These are phyloP conservation scores for Cheilosia vulpina DNA, from an alignment of 2,888 invertebrate genomes.

Conservation along the genomic window DNA sequence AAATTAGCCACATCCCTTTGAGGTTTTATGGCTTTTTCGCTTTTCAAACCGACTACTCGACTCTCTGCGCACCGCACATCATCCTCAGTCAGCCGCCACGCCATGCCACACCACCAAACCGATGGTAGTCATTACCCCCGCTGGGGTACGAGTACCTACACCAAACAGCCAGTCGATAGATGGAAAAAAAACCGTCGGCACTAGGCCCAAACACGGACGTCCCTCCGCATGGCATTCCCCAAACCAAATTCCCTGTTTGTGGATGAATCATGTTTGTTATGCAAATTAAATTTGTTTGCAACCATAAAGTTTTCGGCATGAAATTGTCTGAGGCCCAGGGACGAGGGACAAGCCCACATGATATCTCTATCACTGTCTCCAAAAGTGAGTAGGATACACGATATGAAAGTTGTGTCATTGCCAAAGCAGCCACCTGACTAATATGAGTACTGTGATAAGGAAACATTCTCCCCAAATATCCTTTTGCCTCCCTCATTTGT, in stretches of 20 bases:
- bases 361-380: conserved; percentile 68
- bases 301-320: conserved; percentile 65
- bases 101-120: conserved; percentile 5
- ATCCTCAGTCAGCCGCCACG: background rate
- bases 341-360: conserved; percentile 29
- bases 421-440: conserved; percentile 59
- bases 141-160: conserved; percentile 32
- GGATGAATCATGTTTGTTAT: conserved; percentile 70
- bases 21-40: conserved; percentile 67
- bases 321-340: conserved; percentile 19
- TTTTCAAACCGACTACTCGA: conserved; percentile 24
- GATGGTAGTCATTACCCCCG: conserved; percentile 46
- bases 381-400: conserved; percentile 35
- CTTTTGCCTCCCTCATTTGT: conserved; percentile 16
- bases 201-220: conserved; percentile 27
- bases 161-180: conserved; percentile 26
- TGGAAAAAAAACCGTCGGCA: conserved; percentile 28
- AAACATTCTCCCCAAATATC: conserved; percentile 48
- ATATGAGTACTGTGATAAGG: conserved; percentile 58
- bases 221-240: conserved; percentile 5
- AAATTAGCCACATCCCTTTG: conserved; percentile 70
- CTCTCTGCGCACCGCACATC: conserved; percentile 36
- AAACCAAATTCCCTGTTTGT: conserved; percentile 38
- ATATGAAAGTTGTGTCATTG: conserved; percentile 40
- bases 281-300: conserved; percentile 74